Evolutionary conservation across 2,113 vertebrate species (phyloP).

Genomic region (Gasterosteus nipponicus): DNA sequence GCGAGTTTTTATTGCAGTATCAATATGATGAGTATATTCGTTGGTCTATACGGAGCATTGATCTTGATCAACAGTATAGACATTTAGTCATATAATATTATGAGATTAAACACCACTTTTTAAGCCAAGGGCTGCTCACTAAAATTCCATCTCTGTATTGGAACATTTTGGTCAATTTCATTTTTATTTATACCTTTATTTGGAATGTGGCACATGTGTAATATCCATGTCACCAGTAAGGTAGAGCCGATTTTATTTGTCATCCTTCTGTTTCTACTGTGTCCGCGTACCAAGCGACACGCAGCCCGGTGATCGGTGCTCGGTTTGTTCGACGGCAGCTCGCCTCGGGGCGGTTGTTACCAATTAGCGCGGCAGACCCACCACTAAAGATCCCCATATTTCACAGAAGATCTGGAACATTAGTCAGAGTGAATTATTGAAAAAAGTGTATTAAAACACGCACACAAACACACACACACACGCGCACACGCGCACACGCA

Average conservation of each 20-base stretch:
- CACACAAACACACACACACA: too few relatives aligned
- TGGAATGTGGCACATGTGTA: background rate
- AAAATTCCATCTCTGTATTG: constrained; percentile 7
- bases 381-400: constrained; percentile 61
- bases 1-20: background rate
- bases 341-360: constrained; percentile 60
- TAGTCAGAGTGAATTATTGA: constrained; percentile 48
- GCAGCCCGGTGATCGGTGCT: constrained; percentile 36
- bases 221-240: constrained; percentile 5
- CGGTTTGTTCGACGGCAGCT: constrained; percentile 45
- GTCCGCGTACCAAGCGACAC: constrained; percentile 16
- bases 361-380: constrained; percentile 66
- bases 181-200: background rate
- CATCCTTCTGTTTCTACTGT: constrained; percentile 31
- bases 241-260: constrained; percentile 38
- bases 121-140: background rate
- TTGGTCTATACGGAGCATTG: constrained; percentile 23
- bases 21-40: background rate
- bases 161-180: background rate
- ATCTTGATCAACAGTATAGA: background rate
- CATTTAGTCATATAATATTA: background rate
- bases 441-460: background rate
- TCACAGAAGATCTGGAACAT: constrained; percentile 62
- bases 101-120: background rate
- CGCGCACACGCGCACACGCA: too few relatives aligned